Evolutionary conservation across 2,113 vertebrate genomes (phyloP).

Genomic region (Peromyscus maniculatus): DNA sequence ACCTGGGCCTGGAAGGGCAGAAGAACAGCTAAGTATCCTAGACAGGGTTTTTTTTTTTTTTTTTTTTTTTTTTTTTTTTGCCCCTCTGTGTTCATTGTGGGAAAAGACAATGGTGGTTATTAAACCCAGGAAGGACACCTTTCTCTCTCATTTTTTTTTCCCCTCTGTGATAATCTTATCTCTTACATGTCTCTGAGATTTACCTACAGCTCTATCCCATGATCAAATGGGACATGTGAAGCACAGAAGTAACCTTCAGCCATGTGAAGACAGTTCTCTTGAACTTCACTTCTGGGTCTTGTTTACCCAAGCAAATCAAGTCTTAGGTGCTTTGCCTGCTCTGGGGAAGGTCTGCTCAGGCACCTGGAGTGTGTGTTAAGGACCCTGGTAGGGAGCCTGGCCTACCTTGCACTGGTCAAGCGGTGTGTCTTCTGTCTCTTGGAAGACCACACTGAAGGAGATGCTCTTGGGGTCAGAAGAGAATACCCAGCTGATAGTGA

Average conservation of each 20-base stretch:
- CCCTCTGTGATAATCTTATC: not conserved
- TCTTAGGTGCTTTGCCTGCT: not conserved
- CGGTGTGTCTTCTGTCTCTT: constrained; percentile 87
- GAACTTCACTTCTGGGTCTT: not conserved
- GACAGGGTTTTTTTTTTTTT: no score
- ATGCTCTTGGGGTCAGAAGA: constrained; percentile 97
- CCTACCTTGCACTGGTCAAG: constrained; percentile 95
- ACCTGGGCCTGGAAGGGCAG: not conserved
- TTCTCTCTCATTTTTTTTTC: no score
- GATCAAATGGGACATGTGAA: not conserved
- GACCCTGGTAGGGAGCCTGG: not conserved
- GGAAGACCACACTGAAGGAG: constrained; percentile 95
- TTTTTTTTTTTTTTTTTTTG: not conserved
- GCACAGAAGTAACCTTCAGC: not conserved
- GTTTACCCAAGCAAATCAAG: not conserved
- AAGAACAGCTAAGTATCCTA: not conserved
- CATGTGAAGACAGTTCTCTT: not conserved
- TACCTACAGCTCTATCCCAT: not conserved
- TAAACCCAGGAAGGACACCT: not conserved
- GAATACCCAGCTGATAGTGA: constrained; percentile 95
- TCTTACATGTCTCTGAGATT: not conserved
- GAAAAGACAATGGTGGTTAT: not conserved
- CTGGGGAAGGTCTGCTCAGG: not conserved
- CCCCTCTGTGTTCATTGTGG: constrained; percentile 4
- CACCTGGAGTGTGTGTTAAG: no score